These are phyloP conservation scores for Drosophila ironensis DNA, from an alignment of 1,140 invertebrate species.

Conservation along the genomic window DNA sequence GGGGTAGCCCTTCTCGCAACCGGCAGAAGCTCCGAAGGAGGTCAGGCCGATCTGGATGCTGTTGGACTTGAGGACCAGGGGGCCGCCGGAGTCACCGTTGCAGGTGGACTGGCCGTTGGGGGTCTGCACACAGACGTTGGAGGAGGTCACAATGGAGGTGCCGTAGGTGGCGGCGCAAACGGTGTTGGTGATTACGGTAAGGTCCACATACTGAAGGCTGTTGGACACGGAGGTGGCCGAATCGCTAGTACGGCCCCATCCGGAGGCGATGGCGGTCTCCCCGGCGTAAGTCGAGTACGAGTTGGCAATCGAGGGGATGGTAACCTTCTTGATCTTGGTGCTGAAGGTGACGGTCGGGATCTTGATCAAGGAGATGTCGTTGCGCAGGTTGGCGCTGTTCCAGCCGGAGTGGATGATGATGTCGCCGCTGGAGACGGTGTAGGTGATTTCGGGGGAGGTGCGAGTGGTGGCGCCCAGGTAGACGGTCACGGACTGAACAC, in stretches of 20 bases:
- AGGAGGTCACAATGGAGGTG: constrained; percentile 44
- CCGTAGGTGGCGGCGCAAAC: constrained; percentile 48
- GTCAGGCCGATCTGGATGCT: constrained; percentile 82
- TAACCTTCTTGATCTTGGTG: constrained; percentile 22
- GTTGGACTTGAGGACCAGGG: constrained; percentile 64
- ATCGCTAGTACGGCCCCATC: constrained; percentile 62
- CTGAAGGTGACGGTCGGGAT: constrained; percentile 30
- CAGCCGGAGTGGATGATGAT: constrained; percentile 56
- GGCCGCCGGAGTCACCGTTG: constrained; percentile 83
- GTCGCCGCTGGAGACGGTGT: constrained; percentile 8
- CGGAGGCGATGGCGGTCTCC: constrained; percentile 47
- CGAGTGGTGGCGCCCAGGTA: constrained; percentile 65
- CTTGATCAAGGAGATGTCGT: constrained; percentile 71
- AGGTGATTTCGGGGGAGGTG: constrained; percentile 38
- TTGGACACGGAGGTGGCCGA: constrained; percentile 18
- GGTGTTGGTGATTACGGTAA: constrained; percentile 43
- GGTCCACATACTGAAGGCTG: constrained; percentile 16
- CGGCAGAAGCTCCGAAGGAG: constrained; percentile 83
- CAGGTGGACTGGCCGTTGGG: constrained; percentile 57
- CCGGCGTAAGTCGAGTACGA: constrained; percentile 65
- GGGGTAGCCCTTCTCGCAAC: constrained; percentile 83
- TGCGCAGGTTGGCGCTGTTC: constrained; percentile 47
- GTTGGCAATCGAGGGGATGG: constrained; percentile 42
- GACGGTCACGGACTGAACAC: constrained; percentile 53
- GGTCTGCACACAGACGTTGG: constrained; percentile 49